Percentiles rank a stretch among this genome's conserved stretches.
phyloP scores from a whole-genome alignment of 2,113 vertebrate genomes.

The Gasterosteus aculeatus region DNA sequence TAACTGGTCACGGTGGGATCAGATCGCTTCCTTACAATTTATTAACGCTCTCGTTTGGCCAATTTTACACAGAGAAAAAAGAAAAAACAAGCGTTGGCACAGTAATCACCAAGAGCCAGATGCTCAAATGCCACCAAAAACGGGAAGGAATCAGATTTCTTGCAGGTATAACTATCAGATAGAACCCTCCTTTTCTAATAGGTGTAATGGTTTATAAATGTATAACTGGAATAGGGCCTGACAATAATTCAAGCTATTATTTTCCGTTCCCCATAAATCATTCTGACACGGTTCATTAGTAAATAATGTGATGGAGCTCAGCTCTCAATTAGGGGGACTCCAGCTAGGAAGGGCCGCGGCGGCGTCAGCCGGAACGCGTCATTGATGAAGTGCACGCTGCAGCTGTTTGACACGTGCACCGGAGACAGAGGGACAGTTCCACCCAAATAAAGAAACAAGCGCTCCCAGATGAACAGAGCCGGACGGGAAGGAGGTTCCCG shows the following conservation, averaged over 20 bases:
- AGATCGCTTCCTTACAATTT: slow-evolving; percentile 47
- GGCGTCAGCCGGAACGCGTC: slow-evolving; percentile 65
- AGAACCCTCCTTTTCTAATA: slow-evolving; percentile 20
- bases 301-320: slow-evolving; percentile 64
- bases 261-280: slow-evolving; percentile 55
- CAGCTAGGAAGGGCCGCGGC: slow-evolving; percentile 48
- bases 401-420: slow-evolving; percentile 37
- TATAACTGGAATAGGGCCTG: slow-evolving; percentile 41
- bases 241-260: slow-evolving; percentile 44
- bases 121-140: slow-evolving; percentile 25
- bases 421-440: slow-evolving; percentile 29
- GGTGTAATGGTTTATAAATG: slow-evolving; percentile 12
- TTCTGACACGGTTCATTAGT: slow-evolving; percentile 66
- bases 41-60: slow-evolving; percentile 24
- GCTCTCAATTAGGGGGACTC: slow-evolving; percentile 62
- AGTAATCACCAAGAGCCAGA: slow-evolving; percentile 13
- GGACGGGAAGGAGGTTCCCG: slow-evolving; percentile 38
- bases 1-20: slow-evolving; percentile 65
- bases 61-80: slow-evolving; percentile 15
- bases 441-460: slow-evolving; percentile 25
- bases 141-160: background rate
- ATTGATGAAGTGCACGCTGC: slow-evolving; percentile 52
- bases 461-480: slow-evolving; percentile 17
- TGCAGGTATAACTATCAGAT: slow-evolving; percentile 24
- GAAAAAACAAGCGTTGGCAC: slow-evolving; percentile 9